Evolutionary conservation across 2,113 vertebrate species (phyloP), one percentile per base, ranked within the genome.

Genomic region (Chaenogobius annularis): DNA sequence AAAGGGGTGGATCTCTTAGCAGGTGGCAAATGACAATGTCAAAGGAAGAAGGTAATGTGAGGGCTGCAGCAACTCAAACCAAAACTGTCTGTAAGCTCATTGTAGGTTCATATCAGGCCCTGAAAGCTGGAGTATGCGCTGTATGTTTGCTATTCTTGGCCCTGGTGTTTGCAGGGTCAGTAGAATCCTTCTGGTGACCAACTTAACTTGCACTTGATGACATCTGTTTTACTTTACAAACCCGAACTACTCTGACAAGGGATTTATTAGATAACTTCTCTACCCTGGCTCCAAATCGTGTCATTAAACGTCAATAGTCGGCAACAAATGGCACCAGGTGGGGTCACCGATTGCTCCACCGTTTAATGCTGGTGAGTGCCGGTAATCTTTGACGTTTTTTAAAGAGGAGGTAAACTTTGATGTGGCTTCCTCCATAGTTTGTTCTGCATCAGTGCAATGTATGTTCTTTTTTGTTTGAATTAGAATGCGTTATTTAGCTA

Each of bases 21-120:
- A 90, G 85, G 85, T 89, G 85, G 77, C 58, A 72, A 69, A 68
- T 80, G 63, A 72, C 85, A 80, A 64, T 87, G 79, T 86, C 74
- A 81, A 50, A 78, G 59, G 72, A 83, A 66, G 50, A 56, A 26
- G 59, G 37, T 55, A 55, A 62, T 70, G 64, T 46, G 43, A 43
- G 52, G 17, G 26, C 44, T 54, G 64, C 54, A 61, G 52, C 19
- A 40, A 11, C 56, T 72, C 26, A 31, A 31, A 31, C 26, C 26
- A 31, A 31, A 31, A 31, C 26, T 31, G 26, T 31, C 26, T 40
- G 50, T 35, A 65, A 22, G 0, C 0, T 31, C 5, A 44, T 48
- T 48, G 22, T 15, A 37, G 7, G 43, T 68, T 67, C 40, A 59
- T 68, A 59, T 71, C 61, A 7, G 65, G 37, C 5, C 63, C 48